Conservation (phyloP, 2,113 vertebrate genomes). For the Pagrus major region DNA sequence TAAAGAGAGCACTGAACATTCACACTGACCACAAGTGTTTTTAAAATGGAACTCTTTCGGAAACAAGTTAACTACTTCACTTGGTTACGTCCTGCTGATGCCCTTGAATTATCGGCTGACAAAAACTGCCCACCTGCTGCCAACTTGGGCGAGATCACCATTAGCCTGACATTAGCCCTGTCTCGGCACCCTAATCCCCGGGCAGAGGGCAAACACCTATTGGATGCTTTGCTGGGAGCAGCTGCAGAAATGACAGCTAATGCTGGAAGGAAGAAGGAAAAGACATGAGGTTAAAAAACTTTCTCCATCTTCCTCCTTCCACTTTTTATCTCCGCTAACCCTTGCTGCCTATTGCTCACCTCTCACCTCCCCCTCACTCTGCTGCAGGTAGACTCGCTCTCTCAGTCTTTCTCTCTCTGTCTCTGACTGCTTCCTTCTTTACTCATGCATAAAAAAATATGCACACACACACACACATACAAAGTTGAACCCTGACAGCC, state of each 20-base stretch:
- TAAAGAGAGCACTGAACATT: conserved; percentile 20
- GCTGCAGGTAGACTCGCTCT: neutral
- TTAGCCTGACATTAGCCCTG: conserved; percentile 63
- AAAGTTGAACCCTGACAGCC: conserved; percentile 73
- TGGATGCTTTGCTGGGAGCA: conserved; percentile 64
- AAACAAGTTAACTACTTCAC: neutral
- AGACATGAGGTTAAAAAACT: conserved; percentile 58
- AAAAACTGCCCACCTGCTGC: conserved; percentile 50
- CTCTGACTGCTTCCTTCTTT: conserved; percentile 14
- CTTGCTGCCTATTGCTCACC: conserved; percentile 40
- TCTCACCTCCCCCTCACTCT: conserved; percentile 31
- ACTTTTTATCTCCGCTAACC: conserved; percentile 18
- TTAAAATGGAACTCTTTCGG: neutral
- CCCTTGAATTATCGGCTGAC: too few relatives aligned
- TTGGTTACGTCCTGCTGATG: neutral
- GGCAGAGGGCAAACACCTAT: conserved; percentile 68
- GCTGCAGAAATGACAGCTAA: conserved; percentile 59
- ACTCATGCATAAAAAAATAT: conserved; percentile 59
- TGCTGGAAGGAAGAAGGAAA: conserved; percentile 22
- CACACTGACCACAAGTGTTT: neutral
- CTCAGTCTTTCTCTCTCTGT: conserved; percentile 8
- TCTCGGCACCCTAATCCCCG: conserved; percentile 45
- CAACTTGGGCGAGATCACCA: conserved; percentile 48
- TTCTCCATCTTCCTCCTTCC: conserved; percentile 20
- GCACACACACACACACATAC: conserved; percentile 3